Conservation (phyloP, 2,888 invertebrate genomes). For the Chrysina gloriosa region DNA sequence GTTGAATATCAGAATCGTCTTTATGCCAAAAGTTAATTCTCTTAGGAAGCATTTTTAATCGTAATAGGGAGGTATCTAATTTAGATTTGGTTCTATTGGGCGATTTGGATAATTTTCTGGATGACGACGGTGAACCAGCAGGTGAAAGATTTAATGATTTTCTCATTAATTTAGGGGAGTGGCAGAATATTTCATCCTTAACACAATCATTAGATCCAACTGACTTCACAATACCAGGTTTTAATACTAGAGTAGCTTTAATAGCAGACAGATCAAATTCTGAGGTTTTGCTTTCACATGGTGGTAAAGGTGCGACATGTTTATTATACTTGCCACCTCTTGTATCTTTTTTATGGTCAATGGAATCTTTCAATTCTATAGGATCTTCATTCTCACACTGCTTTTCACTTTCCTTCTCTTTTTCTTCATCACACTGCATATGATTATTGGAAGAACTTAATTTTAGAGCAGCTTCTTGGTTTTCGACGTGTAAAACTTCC, state of each 20-base stretch:
- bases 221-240: slow-evolving; percentile 64
- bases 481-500: not conserved
- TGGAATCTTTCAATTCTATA: not conserved
- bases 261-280: slow-evolving; percentile 56
- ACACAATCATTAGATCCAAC: slow-evolving; percentile 50
- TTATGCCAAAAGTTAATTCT: slow-evolving; percentile 71
- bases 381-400: not conserved
- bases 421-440: not conserved
- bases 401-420: not conserved
- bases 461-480: not conserved
- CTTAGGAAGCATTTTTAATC: slow-evolving; percentile 68
- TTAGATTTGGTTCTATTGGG: slow-evolving; percentile 51
- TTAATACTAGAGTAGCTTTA: slow-evolving; percentile 66
- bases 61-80: slow-evolving; percentile 48
- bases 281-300: slow-evolving; percentile 48
- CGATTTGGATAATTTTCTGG: slow-evolving; percentile 42
- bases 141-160: slow-evolving; percentile 50
- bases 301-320: slow-evolving; percentile 66
- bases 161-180: slow-evolving; percentile 58
- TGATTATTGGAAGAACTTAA: not conserved
- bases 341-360: slow-evolving; percentile 17
- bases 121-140: slow-evolving; percentile 38
- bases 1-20: slow-evolving; percentile 57
- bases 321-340: slow-evolving; percentile 69
- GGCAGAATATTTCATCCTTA: slow-evolving; percentile 51